A percentile compares a stretch with the other conserved stretches of the same genome.
These are phyloP conservation scores for Campoletis raptor DNA, from an alignment of 2,888 invertebrate species.

Conservation along the genomic window DNA sequence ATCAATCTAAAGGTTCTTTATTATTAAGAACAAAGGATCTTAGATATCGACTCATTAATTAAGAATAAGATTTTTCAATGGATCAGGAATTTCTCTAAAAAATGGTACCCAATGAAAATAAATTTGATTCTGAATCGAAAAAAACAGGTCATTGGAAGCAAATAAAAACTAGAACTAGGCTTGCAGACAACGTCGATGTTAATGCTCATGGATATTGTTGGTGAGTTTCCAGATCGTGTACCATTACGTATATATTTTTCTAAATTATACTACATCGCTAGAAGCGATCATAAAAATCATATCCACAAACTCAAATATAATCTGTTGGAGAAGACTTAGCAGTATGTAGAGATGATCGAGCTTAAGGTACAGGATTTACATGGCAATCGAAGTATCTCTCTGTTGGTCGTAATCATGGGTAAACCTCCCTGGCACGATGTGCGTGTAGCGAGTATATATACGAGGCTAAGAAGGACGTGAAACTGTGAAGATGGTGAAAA, in stretches of 20 bases:
- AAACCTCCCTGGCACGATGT: slow-evolving; percentile 64
- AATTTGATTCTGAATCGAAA: neutral
- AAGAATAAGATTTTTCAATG: no score
- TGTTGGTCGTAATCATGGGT: slow-evolving; percentile 78
- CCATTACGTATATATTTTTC: slow-evolving; percentile 46
- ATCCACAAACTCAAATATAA: slow-evolving; percentile 40
- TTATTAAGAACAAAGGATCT: no score
- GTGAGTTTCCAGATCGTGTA: slow-evolving; percentile 34
- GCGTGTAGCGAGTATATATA: slow-evolving; percentile 51
- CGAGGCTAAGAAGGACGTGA: slow-evolving; percentile 61
- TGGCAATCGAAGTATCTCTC: slow-evolving; percentile 77
- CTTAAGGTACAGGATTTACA: slow-evolving; percentile 81
- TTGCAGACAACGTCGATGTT: neutral
- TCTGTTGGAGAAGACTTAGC: slow-evolving; percentile 74
- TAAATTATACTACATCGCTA: slow-evolving; percentile 37
- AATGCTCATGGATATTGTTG: slow-evolving; percentile 32
- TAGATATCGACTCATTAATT: no score
- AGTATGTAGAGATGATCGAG: slow-evolving; percentile 80
- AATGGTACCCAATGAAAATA: neutral
- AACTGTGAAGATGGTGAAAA: slow-evolving; percentile 46
- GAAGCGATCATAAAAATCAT: slow-evolving; percentile 16
- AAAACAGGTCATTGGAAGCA: neutral
- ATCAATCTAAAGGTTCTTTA: no score
- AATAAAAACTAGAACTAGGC: neutral
- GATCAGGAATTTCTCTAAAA: neutral